phyloP scores from a whole-genome alignment of 2,797 vertebrate species.

The Hypotaenidia philippensis region DNA sequence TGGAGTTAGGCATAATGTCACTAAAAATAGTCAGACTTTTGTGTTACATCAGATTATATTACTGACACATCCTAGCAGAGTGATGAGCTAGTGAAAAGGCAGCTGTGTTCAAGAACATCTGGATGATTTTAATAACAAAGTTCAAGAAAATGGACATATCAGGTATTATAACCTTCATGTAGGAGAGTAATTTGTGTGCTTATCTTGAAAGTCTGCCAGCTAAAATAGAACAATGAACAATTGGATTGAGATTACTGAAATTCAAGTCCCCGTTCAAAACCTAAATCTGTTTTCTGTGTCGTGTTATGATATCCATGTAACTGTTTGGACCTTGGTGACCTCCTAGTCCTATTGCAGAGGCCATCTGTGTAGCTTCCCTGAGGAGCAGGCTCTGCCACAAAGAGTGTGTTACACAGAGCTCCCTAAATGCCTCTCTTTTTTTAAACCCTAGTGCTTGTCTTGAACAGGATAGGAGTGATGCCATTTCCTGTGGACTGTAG shows the following conservation, averaged over 20 bases:
- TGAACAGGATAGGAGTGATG: background rate
- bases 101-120: slow-evolving; percentile 53
- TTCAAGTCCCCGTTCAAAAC: background rate
- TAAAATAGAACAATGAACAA: background rate
- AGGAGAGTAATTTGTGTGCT: background rate
- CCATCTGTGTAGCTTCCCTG: background rate
- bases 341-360: background rate
- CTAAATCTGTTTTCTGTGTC: background rate
- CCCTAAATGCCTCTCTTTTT: background rate
- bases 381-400: background rate
- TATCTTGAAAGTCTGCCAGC: background rate
- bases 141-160: slow-evolving; percentile 35
- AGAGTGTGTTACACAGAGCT: background rate
- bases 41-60: slow-evolving; percentile 49
- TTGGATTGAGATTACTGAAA: background rate
- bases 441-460: background rate
- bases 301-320: background rate
- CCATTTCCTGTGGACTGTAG: background rate
- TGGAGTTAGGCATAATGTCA: background rate
- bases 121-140: slow-evolving; percentile 31
- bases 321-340: background rate
- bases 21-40: slow-evolving; percentile 32
- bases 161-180: background rate
- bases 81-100: slow-evolving; percentile 6
- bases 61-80: slow-evolving; percentile 14